A percentile compares a stretch with the other conserved stretches of the same genome.
Evolutionary conservation across 2,797 vertebrate species (phyloP).

Genomic region (Mionectes olivaceus): DNA sequence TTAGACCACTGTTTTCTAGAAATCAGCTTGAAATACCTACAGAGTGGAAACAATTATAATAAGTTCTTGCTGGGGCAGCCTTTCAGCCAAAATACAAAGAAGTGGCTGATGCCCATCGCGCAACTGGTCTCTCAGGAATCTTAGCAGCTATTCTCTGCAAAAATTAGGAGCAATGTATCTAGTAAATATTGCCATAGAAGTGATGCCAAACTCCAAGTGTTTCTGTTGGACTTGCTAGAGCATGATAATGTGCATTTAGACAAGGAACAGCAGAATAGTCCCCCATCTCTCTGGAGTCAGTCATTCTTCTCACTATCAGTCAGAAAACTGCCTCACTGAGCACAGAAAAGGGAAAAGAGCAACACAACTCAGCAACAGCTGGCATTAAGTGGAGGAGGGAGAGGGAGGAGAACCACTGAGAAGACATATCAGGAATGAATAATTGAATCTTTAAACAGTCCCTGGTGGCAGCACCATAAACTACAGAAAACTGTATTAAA

Average conservation of each 20-base stretch:
- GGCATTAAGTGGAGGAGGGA: conserved; percentile 39
- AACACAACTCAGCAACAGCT: conserved; percentile 7
- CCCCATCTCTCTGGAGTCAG: conserved; percentile 8
- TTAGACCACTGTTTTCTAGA: neutral
- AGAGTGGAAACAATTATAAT: neutral
- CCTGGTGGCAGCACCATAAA: conserved; percentile 15
- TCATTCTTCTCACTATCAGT: neutral
- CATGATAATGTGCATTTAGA: conserved; percentile 24
- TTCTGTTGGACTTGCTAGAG: conserved; percentile 43
- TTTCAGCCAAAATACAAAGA: neutral
- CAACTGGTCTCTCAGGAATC: neutral
- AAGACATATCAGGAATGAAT: conserved; percentile 20
- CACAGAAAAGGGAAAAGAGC: neutral
- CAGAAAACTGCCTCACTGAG: conserved; percentile 22
- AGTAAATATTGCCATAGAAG: neutral
- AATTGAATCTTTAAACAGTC: conserved; percentile 42
- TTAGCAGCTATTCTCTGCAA: neutral
- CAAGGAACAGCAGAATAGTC: neutral
- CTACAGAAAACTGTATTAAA: neutral
- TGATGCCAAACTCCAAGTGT: neutral
- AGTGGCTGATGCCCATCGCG: neutral
- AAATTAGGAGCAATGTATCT: neutral
- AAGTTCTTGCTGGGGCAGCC: neutral
- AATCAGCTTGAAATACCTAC: neutral
- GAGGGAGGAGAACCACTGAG: conserved; percentile 43